These are phyloP conservation scores for Regulus satrapa DNA, from an alignment of 2,113 vertebrate genomes.

Conservation along the genomic window DNA sequence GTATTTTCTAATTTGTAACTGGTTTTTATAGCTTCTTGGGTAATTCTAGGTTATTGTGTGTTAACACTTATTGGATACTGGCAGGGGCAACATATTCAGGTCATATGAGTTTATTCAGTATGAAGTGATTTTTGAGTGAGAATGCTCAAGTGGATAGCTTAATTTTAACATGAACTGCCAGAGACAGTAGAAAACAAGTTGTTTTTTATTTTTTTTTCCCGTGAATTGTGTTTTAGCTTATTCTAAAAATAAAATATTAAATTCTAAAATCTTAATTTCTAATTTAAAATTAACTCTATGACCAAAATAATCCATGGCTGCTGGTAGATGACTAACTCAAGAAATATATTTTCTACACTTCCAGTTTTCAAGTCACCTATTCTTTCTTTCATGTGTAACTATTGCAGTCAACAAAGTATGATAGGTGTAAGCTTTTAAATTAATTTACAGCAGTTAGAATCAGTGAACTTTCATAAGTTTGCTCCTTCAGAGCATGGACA, in stretches of 20 bases:
- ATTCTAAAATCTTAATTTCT: background rate
- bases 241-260: too few relatives aligned
- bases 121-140: background rate
- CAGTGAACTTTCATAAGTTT: background rate
- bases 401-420: background rate
- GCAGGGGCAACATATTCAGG: slow-evolving; percentile 1
- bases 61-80: background rate
- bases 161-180: background rate
- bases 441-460: background rate
- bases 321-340: background rate
- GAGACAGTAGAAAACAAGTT: background rate
- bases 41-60: slow-evolving; percentile 5
- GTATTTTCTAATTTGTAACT: slow-evolving; percentile 5
- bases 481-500: background rate
- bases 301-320: background rate
- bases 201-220: too few relatives aligned
- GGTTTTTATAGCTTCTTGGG: background rate
- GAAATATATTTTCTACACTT: background rate
- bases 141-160: background rate
- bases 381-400: background rate
- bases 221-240: background rate
- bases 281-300: background rate
- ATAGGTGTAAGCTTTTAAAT: background rate
- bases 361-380: background rate
- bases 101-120: slow-evolving; percentile 4